Conservation (phyloP, 2,797 vertebrate genomes). For the Spea hammondii region DNA sequence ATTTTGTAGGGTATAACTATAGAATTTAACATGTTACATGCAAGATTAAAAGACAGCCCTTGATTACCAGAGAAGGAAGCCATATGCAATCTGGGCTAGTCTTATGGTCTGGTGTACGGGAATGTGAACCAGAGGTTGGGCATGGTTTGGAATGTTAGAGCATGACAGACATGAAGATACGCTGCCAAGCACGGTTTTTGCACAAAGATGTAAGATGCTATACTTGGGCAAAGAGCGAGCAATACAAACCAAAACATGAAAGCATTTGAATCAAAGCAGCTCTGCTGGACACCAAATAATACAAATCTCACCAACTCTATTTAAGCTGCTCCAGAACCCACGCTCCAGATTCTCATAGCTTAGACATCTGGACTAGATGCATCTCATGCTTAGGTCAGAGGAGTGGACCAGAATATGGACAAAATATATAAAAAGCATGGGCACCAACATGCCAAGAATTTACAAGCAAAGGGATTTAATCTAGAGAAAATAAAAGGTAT, state of each 20-base stretch:
- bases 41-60: neutral
- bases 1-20: neutral
- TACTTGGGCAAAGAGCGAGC: too few relatives aligned
- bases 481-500: neutral
- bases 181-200: too few relatives aligned
- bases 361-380: slow-evolving; percentile 61
- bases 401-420: slow-evolving; percentile 69
- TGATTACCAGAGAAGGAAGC: neutral
- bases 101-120: too few relatives aligned
- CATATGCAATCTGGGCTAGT: neutral
- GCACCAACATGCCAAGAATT: slow-evolving; percentile 36
- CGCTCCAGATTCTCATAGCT: slow-evolving; percentile 11
- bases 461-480: slow-evolving; percentile 9
- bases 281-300: neutral
- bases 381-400: slow-evolving; percentile 67
- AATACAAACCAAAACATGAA: too few relatives aligned
- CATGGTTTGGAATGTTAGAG: neutral
- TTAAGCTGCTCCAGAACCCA: neutral
- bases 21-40: neutral
- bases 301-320: neutral
- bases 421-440: slow-evolving; percentile 62
- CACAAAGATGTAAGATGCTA: too few relatives aligned
- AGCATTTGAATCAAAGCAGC: too few relatives aligned
- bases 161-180: neutral
- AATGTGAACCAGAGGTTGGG: too few relatives aligned